Base-by-base conservation (phyloP, 1,140 invertebrate species). In the Caerostris darwini region DNA sequence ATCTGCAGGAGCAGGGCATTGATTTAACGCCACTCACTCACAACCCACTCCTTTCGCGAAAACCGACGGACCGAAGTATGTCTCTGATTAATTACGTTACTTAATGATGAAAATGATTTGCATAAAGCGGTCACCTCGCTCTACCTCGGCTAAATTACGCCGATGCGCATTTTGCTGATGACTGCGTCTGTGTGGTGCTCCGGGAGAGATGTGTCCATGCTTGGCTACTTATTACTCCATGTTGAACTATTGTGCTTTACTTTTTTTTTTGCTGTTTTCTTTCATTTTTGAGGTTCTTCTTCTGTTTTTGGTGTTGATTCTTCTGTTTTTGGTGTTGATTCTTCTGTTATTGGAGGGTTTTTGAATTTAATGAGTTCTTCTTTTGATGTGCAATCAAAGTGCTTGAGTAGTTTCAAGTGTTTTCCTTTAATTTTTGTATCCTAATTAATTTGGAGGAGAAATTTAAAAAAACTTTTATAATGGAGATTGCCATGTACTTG, bases 91-190 rank as follows among this genome's bases (percentile, higher is more conserved):
- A 89, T 89, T 89, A 89, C 56, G 87, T 89, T 71, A 89, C 87
- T 71, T 89, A 89, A 89, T 71, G 64, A 71, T 67, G 87, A 89
- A 89, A 89, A 89, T 89, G 87, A 89, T 89, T 89, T 89, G 64
- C 87, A 89, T 89, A 89, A 89, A 89, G 34, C 61, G 87, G 64
- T 54, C 85, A 87, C 85, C 85, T 54, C 34, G 34, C 34, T 14
- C 85, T 50, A 87, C 53, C 59, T 64, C 56, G 58, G 57, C 10
- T 53, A 87, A 87, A 87, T 87, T 59, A 61, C 85, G 17, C n/a
- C 56, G 82, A 83, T 57, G 54, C 53, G 54, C 82, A 17, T 57
- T 83, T 57, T 34, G 82, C 82, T 83, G 82, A 56, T 57, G 82
- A 57, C 56, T 83, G 82, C 53, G 54, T 57, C 57, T 83, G 82